A percentile compares a stretch with the other conserved stretches of the same genome.
Evolutionary conservation across 2,888 invertebrate species (phyloP).

Genomic region (Rapana venosa): DNA sequence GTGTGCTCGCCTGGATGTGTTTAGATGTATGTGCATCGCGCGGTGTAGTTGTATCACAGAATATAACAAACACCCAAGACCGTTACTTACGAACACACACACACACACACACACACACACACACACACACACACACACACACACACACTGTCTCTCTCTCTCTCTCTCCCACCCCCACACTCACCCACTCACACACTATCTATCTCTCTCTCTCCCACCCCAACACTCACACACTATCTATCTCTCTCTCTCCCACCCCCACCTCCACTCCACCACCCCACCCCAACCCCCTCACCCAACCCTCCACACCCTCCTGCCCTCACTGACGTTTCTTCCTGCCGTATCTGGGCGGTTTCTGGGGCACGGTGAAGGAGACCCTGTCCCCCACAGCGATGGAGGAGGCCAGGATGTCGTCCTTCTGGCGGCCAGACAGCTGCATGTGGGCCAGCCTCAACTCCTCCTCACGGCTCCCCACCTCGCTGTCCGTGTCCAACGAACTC

Average conservation of each 20-base stretch:
- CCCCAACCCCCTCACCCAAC: not conserved
- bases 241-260: too few relatives aligned
- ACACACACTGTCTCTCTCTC: not conserved
- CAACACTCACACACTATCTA: too few relatives aligned
- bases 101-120: not conserved
- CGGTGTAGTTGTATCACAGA: too few relatives aligned
- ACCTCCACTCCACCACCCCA: not conserved
- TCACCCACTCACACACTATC: too few relatives aligned
- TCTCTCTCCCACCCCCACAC: too few relatives aligned
- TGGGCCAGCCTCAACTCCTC: slow-evolving; percentile 43
- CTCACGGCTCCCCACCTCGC: slow-evolving; percentile 1
- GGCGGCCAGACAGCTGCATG: slow-evolving; percentile 55
- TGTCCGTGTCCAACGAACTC: slow-evolving; percentile 42
- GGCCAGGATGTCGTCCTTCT: slow-evolving; percentile 61
- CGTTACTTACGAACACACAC: not conserved
- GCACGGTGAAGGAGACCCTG: slow-evolving; percentile 62
- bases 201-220: too few relatives aligned
- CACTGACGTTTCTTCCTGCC: slow-evolving; percentile 67
- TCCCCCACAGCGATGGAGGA: slow-evolving; percentile 66
- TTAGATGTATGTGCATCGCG: too few relatives aligned
- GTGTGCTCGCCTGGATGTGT: too few relatives aligned
- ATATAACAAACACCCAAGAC: not conserved
- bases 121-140: slow-evolving; percentile 4
- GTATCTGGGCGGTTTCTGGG: slow-evolving; percentile 68
- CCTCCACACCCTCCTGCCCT: not conserved